Evolutionary conservation across 2,888 invertebrate species (phyloP).

Genomic region (Oligia latruncula): DNA sequence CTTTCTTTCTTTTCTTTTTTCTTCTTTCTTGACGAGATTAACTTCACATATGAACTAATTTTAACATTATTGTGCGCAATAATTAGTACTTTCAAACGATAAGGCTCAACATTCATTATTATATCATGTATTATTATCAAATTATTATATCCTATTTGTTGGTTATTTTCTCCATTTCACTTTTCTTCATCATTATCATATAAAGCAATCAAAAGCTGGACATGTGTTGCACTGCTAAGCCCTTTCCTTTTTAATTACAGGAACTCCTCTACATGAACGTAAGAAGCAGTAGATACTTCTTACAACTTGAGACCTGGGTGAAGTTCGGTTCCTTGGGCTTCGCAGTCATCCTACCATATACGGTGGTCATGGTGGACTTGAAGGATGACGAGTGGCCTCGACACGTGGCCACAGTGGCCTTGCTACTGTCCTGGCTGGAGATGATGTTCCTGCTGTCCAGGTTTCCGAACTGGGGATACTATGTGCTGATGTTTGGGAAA

Average conservation of each 20-base stretch:
- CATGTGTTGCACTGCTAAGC: too few species aligned
- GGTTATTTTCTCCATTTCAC: neutral
- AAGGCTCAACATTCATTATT: neutral
- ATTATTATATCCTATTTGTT: too few species aligned
- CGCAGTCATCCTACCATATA: slow-evolving; percentile 82
- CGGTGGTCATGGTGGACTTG: slow-evolving; percentile 72
- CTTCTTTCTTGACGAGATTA: neutral
- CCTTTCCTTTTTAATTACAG: slow-evolving; percentile 69
- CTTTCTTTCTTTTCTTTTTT: too few species aligned
- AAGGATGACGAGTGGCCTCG: slow-evolving; percentile 82
- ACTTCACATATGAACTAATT: neutral
- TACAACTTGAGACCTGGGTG: slow-evolving; percentile 89
- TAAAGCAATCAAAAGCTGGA: too few species aligned
- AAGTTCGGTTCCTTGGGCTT: slow-evolving; percentile 87
- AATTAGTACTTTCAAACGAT: neutral
- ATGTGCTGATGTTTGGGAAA: slow-evolving; percentile 91
- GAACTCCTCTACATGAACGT: slow-evolving; percentile 89
- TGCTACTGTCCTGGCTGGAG: slow-evolving; percentile 90
- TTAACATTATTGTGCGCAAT: neutral
- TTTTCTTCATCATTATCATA: neutral
- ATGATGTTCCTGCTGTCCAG: slow-evolving; percentile 90
- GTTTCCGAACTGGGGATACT: slow-evolving; percentile 90
- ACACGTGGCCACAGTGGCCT: slow-evolving; percentile 87
- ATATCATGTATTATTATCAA: neutral
- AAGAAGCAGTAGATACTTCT: slow-evolving; percentile 85